These are phyloP conservation scores for Crypturellus undulatus DNA, from an alignment of 2,113 vertebrate species.

Conservation along the genomic window DNA sequence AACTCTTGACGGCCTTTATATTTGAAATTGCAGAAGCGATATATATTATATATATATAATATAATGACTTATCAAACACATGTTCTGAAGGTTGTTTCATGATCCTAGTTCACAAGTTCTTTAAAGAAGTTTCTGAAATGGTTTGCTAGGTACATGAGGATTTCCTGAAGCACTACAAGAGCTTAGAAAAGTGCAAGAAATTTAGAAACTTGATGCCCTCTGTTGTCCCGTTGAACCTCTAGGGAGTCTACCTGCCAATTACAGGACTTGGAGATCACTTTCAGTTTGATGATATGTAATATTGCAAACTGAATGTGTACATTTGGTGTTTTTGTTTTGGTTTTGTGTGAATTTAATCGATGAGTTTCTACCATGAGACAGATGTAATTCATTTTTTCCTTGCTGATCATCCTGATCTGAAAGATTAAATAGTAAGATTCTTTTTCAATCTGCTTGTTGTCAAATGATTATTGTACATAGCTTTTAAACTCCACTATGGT, in stretches of 20 bases:
- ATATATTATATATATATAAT: no score
- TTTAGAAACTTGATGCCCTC: neutral
- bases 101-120: neutral
- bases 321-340: neutral
- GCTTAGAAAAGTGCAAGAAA: accelerated
- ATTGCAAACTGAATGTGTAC: neutral
- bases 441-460: neutral
- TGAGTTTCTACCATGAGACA: neutral
- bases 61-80: neutral
- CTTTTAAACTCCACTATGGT: neutral
- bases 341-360: neutral
- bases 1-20: neutral
- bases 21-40: neutral
- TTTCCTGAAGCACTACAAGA: neutral
- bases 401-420: neutral
- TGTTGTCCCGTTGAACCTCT: accelerated
- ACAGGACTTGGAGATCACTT: neutral
- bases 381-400: neutral
- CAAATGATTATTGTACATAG: neutral
- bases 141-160: neutral
- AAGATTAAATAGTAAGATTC: neutral
- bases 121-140: neutral
- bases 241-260: no score
- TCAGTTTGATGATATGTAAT: accelerated
- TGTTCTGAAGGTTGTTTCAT: neutral